Conservation (phyloP, 2,797 vertebrate genomes). For the Thunnus albacares region DNA sequence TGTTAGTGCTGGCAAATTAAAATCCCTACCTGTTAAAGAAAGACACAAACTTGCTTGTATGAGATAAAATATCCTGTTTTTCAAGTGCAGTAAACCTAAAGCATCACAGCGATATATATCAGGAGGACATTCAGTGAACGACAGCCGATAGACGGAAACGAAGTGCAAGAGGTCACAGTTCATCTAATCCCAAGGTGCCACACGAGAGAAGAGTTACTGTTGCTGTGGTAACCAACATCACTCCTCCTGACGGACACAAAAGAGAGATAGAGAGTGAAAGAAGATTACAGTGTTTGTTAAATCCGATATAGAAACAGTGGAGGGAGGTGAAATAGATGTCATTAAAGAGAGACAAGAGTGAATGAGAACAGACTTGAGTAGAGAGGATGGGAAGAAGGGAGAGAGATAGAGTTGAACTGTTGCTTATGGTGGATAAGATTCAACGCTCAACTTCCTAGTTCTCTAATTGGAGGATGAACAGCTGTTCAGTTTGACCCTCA, state of each 20-base stretch:
- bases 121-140: slow-evolving; percentile 16
- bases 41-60: neutral
- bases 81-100: neutral
- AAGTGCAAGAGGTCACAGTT: slow-evolving; percentile 54
- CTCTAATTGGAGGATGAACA: slow-evolving; percentile 68
- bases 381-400: neutral
- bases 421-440: slow-evolving; percentile 18
- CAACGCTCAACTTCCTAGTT: slow-evolving; percentile 36
- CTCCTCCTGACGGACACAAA: slow-evolving; percentile 34
- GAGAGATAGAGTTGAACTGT: slow-evolving; percentile 8
- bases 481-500: slow-evolving; percentile 65
- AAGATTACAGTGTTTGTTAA: slow-evolving; percentile 19
- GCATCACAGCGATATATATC: neutral
- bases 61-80: neutral
- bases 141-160: slow-evolving; percentile 19
- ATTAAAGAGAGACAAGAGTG: slow-evolving; percentile 15
- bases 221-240: slow-evolving; percentile 58
- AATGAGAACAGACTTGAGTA: slow-evolving; percentile 12
- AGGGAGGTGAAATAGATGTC: slow-evolving; percentile 21
- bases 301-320: neutral
- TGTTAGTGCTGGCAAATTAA: too few relatives aligned
- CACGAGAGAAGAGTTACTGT: slow-evolving; percentile 35
- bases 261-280: neutral
- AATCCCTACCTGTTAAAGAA: neutral
- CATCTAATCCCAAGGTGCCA: slow-evolving; percentile 14